Evolutionary conservation across 2,113 vertebrate genomes (phyloP), one percentile per base, ranked within the genome.

Genomic region (Gobiocypris rarus): DNA sequence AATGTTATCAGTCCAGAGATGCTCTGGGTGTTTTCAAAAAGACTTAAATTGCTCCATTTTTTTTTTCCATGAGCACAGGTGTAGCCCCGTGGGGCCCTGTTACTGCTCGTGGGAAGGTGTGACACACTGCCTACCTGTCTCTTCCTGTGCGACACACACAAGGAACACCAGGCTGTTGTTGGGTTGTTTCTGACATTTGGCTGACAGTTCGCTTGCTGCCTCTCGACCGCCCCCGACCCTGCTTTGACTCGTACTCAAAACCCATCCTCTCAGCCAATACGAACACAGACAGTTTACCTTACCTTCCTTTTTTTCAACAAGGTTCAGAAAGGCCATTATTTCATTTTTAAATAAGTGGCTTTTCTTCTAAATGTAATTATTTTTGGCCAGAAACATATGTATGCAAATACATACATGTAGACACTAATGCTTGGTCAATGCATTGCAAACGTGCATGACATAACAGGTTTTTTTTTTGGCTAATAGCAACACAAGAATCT

Each of bases 101-200:
- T 95, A 97, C 95, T 96, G 94, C 96, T 98, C 96, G 96, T 98
- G 97, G 97, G 96, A 98, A 97, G 96, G 96, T 96, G 95, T 96
- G 96, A 97, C 94, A 97, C 95, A 97, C 95, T 97, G 96, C 96
- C 97, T 98, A 98, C 96, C 96, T 96, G 96, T 99, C 98, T 98
- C 96, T 97, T 95, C 95, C 96, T 96, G 94, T 97, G 97, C 98
- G 97, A 98, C 94, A 98, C 98, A 98, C 96, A 96, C 95, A 96
- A 93, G 80, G 94, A 97, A 97, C 91, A 96, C 95, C 95, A 97
- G 96, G 96, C 96, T 98, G 95, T 95, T 95, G 95, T 98, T 95
- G 96, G 97, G 96, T 98, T 99, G 96, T 97, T 97, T 98, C 97
- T 97, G 96, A 95, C 96, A 94, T 96, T 98, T 96, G 96, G 96